phyloP scores from a whole-genome alignment of 1,140 invertebrate genomes.

The Lamellibrachia luymesi region DNA sequence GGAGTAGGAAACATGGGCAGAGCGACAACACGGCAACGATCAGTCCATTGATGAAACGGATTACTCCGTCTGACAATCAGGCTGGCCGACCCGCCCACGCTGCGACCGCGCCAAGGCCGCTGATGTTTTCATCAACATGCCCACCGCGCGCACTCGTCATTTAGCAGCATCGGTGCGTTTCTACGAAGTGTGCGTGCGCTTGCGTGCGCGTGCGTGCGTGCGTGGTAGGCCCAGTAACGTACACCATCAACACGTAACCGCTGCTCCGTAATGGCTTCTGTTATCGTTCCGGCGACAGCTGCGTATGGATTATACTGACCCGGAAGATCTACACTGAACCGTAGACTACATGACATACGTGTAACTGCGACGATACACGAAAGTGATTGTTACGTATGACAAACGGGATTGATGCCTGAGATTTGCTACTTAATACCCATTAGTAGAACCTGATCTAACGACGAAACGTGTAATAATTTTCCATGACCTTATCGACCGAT shows the following conservation, averaged over 20 bases:
- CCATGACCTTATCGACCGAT: neutral
- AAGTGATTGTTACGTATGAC: neutral
- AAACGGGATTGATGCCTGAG: neutral
- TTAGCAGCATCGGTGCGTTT: neutral
- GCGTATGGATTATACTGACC: neutral
- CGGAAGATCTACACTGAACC: neutral
- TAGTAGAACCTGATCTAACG: neutral
- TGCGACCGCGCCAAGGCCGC: neutral
- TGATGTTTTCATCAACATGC: constrained; percentile 1
- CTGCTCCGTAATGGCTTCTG: neutral
- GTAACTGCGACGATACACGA: neutral
- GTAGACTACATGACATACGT: neutral
- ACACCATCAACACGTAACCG: neutral
- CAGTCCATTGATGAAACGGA: neutral
- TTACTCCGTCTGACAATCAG: neutral
- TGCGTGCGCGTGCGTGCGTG: neutral
- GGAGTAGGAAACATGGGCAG: neutral
- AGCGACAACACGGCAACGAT: neutral
- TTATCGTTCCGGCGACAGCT: neutral
- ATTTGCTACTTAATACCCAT: neutral
- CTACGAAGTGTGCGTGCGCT: neutral
- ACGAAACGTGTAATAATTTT: neutral
- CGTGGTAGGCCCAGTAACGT: too few relatives aligned
- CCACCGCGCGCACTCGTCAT: neutral
- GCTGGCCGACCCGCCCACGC: neutral